phyloP scores from a whole-genome alignment of 2,797 vertebrate genomes.

The Mormyrops attenuatus region DNA sequence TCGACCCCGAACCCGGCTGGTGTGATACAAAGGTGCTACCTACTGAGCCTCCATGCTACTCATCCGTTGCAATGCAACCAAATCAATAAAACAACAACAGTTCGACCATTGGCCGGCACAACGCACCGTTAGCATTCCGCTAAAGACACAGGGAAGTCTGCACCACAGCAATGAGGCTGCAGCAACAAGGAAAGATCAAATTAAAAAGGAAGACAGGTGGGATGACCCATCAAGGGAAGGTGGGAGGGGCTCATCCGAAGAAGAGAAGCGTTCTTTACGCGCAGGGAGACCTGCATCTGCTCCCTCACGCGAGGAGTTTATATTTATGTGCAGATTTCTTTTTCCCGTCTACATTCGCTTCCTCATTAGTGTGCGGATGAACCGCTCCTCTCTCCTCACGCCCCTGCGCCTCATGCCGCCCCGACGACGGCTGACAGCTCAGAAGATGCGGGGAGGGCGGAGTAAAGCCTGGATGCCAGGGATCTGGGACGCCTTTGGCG shows the following conservation, averaged over 20 bases:
- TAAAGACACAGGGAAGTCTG: not conserved
- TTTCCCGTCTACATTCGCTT: not conserved
- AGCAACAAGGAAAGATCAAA: not conserved
- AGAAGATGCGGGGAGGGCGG: not conserved
- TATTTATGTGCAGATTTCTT: not conserved
- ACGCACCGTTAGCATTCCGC: not conserved
- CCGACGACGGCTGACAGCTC: not conserved
- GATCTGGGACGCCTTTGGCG: conserved; percentile 6
- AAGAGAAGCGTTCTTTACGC: not conserved
- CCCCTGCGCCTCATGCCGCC: not conserved
- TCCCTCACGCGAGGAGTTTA: not conserved
- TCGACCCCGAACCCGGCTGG: not conserved
- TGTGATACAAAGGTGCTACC: not conserved
- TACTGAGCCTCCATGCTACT: not conserved
- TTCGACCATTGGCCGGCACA: not conserved
- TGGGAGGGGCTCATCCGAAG: not conserved
- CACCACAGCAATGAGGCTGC: not conserved
- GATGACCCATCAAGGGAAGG: not conserved
- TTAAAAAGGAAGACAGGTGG: not conserved
- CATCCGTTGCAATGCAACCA: not conserved
- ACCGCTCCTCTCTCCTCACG: not conserved
- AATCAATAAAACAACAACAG: not conserved
- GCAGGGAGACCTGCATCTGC: not conserved
- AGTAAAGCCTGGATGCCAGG: not conserved
- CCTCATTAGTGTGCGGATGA: conserved; percentile 2